phyloP scores from a whole-genome alignment of 1,140 invertebrate species.

The Papilio machaon region DNA sequence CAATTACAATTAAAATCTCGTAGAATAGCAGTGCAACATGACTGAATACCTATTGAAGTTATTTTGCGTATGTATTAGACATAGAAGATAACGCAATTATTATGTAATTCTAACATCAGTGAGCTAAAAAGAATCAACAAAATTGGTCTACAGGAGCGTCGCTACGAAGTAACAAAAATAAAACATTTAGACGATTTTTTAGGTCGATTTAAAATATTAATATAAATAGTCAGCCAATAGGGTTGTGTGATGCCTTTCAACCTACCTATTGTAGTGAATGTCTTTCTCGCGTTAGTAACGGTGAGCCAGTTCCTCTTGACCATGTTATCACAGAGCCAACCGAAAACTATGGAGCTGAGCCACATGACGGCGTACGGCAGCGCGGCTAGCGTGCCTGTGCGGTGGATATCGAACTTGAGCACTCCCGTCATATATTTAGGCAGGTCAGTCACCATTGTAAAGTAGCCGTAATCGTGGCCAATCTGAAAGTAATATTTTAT shows the following conservation, averaged over 20 bases:
- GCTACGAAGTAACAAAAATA: too few relatives aligned
- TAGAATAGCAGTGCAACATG: background rate
- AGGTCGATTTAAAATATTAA: too few relatives aligned
- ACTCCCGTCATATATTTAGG: slow-evolving; percentile 93
- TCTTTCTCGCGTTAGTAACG: slow-evolving; percentile 84
- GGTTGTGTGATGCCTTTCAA: background rate
- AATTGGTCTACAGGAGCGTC: too few relatives aligned
- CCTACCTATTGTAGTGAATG: slow-evolving; percentile 84
- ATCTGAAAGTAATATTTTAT: slow-evolving; percentile 72
- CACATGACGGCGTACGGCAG: slow-evolving; percentile 86
- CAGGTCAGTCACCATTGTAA: slow-evolving; percentile 92
- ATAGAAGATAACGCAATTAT: slow-evolving; percentile 26
- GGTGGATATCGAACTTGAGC: slow-evolving; percentile 88
- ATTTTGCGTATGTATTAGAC: background rate
- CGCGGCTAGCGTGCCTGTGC: slow-evolving; percentile 84
- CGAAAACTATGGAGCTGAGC: slow-evolving; percentile 83
- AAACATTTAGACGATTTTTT: too few relatives aligned
- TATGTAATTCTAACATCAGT: background rate
- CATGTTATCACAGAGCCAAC: slow-evolving; percentile 84
- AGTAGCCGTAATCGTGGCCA: slow-evolving; percentile 93
- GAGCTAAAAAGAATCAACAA: too few relatives aligned
- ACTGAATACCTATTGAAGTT: background rate
- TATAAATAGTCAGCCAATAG: too few relatives aligned
- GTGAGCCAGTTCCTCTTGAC: slow-evolving; percentile 81
- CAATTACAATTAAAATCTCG: slow-evolving; percentile 25